phyloP scores from a whole-genome alignment of 2,888 invertebrate genomes.

The Ceratothoa steindachneri region DNA sequence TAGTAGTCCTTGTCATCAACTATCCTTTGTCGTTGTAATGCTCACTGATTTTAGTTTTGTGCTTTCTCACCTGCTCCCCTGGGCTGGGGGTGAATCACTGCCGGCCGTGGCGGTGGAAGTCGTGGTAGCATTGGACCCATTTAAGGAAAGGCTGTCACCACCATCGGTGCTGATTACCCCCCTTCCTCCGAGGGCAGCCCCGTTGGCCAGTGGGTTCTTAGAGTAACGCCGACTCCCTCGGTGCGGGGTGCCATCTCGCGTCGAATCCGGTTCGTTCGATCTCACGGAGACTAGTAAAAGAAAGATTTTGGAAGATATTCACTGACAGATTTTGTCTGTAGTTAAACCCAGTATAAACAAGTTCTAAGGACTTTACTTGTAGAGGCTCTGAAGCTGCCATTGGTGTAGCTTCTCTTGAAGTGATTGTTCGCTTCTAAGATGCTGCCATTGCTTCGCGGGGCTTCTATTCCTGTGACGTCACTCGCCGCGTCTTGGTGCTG shows the following conservation, averaged over 20 bases:
- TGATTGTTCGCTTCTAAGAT: neutral
- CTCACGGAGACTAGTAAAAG: constrained; percentile 24
- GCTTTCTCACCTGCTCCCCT: constrained; percentile 17
- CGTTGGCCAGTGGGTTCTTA: constrained; percentile 37
- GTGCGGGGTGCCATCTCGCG: neutral
- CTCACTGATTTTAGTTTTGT: no score
- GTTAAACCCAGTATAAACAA: no score
- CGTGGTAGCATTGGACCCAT: constrained; percentile 30
- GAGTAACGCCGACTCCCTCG: constrained; percentile 23
- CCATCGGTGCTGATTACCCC: neutral
- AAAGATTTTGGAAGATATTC: no score
- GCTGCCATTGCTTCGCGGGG: constrained; percentile 2
- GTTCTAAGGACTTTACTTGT: no score
- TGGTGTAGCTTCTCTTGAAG: constrained; percentile 16
- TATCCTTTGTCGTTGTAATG: no score
- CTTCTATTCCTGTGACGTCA: neutral
- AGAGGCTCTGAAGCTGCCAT: constrained; percentile 27
- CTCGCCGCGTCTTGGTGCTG: neutral
- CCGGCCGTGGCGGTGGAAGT: constrained; percentile 25
- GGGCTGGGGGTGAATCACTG: constrained; percentile 19
- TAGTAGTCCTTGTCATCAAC: no score
- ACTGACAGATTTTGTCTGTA: no score
- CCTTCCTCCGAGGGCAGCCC: neutral
- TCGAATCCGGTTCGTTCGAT: constrained; percentile 7
- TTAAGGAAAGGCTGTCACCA: constrained; percentile 26